Conservation (phyloP, 2,888 invertebrate genomes). For the Dinocampus coccinellae region DNA sequence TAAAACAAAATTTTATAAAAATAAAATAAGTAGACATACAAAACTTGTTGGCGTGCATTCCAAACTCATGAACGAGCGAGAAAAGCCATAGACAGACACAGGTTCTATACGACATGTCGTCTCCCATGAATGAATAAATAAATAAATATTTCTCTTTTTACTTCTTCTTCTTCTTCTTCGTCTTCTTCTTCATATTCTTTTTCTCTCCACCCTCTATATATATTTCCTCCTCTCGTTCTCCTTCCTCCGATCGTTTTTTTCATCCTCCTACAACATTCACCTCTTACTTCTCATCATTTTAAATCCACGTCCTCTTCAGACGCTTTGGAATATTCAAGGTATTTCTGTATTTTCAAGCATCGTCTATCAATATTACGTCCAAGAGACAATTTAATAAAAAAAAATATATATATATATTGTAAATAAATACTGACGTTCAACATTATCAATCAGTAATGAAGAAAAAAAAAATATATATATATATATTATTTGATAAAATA, state of each 20-base stretch:
- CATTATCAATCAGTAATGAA: too few relatives aligned
- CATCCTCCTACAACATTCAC: too few relatives aligned
- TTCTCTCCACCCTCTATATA: too few relatives aligned
- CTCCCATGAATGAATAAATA: conserved; percentile 12
- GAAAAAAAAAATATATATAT: too few relatives aligned
- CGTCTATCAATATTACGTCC: conserved; percentile 30
- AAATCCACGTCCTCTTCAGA: conserved; percentile 22
- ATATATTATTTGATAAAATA: too few relatives aligned
- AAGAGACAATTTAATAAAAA: too few relatives aligned
- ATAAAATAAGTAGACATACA: neutral
- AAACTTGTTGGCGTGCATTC: conserved; percentile 22
- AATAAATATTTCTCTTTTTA: conserved; percentile 18
- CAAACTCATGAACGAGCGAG: conserved; percentile 13
- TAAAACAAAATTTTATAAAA: conserved; percentile 6
- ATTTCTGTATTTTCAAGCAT: conserved; percentile 27
- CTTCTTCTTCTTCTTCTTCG: neutral
- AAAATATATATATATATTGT: too few relatives aligned
- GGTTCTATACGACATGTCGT: conserved; percentile 3
- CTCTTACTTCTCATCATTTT: too few relatives aligned
- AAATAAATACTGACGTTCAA: too few relatives aligned
- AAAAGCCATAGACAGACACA: conserved; percentile 6
- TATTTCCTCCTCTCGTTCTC: too few relatives aligned
- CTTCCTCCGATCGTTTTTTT: too few relatives aligned
- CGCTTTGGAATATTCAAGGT: conserved; percentile 21
- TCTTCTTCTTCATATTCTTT: too few relatives aligned